phyloP scores from a whole-genome alignment of 2,113 vertebrate species.

The Paramormyrops kingsleyae region DNA sequence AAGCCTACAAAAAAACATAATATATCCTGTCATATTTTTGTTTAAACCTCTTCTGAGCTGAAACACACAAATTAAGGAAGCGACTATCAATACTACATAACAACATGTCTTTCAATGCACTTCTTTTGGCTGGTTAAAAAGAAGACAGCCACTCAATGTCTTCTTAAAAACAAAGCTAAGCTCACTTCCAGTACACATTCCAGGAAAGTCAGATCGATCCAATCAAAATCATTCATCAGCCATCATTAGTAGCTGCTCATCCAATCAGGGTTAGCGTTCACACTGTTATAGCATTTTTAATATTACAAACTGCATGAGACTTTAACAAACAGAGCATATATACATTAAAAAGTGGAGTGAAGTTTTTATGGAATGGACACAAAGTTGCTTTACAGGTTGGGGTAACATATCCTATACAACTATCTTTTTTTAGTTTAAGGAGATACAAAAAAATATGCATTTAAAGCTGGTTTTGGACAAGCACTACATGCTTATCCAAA shows the following conservation, averaged over 20 bases:
- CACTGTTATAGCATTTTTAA: not conserved
- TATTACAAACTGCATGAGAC: not conserved
- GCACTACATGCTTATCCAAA: not conserved
- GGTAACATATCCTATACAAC: not conserved
- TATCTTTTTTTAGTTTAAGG: not conserved
- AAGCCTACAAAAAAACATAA: conserved; percentile 37
- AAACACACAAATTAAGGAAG: not conserved
- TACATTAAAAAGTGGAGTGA: not conserved
- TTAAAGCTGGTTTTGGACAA: not conserved
- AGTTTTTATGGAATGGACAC: not conserved
- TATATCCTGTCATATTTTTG: not conserved
- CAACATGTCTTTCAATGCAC: not conserved
- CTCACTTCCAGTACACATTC: not conserved
- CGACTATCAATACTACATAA: not conserved
- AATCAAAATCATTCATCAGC: not conserved
- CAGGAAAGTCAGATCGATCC: not conserved
- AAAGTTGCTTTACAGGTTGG: not conserved
- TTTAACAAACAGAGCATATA: not conserved
- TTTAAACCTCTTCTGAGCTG: conserved; percentile 3
- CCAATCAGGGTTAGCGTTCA: not conserved
- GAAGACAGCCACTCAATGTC: not conserved
- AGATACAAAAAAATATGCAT: not conserved
- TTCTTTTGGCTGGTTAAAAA: not conserved
- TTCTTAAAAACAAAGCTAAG: not conserved
- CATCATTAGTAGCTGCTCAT: not conserved